Conservation (phyloP, 2,113 vertebrate species). For the Callocephalon fimbriatum region DNA sequence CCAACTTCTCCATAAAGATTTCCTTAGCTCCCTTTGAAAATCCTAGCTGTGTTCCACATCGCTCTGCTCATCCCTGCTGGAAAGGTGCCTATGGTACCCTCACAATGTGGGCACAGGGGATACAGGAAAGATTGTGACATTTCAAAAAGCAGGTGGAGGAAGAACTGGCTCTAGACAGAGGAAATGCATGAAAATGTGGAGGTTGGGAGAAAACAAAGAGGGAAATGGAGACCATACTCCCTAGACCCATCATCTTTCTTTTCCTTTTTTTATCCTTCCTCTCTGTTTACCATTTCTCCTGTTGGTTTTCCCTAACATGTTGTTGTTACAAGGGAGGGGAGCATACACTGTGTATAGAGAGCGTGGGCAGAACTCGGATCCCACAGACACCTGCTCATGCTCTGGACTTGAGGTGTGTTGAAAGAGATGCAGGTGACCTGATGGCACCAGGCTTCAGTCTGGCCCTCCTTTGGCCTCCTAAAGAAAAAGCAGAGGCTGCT, state of each 20-base stretch:
- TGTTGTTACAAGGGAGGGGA: not conserved
- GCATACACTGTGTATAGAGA: rapidly evolving
- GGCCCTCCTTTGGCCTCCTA: not conserved
- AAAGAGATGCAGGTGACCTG: not conserved
- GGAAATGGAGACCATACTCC: not conserved
- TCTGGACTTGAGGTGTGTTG: rapidly evolving
- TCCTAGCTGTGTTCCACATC: not conserved
- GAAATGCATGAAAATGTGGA: not conserved
- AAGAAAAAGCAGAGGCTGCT: not conserved
- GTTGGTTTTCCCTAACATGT: not conserved
- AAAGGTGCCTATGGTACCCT: not conserved
- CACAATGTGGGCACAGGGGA: not conserved
- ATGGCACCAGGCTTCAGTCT: rapidly evolving
- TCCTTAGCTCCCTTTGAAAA: conserved; percentile 42
- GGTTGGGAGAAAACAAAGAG: not conserved
- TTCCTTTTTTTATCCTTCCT: not conserved
- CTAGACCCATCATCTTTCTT: not conserved
- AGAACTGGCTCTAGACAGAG: not conserved
- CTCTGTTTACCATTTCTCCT: not conserved
- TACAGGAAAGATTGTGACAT: conserved; percentile 12
- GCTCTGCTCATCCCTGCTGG: not conserved
- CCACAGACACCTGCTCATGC: not conserved
- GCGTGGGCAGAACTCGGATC: not conserved
- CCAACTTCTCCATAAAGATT: conserved; percentile 16
- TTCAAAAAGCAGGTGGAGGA: not conserved